Conservation (phyloP, 1,140 invertebrate genomes). For the Delia radicum region DNA sequence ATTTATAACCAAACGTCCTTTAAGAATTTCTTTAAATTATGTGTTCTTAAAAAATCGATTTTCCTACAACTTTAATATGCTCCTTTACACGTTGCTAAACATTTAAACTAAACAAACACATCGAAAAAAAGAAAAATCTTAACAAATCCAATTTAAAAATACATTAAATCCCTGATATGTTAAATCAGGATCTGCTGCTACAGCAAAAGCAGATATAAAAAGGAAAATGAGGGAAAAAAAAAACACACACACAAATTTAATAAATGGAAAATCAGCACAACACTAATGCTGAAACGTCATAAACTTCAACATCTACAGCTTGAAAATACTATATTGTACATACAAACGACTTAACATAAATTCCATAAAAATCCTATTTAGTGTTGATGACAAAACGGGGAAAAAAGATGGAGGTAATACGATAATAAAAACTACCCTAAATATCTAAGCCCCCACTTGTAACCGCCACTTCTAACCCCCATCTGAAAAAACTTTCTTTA, state of each 20-base stretch:
- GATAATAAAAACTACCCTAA: not conserved
- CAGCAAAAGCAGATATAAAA: not conserved
- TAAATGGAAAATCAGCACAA: slow-evolving; percentile 24
- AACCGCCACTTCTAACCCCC: too few species aligned
- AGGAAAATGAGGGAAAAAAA: not conserved
- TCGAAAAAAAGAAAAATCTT: not conserved
- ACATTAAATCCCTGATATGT: slow-evolving; percentile 23
- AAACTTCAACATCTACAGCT: not conserved
- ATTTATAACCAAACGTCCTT: too few species aligned
- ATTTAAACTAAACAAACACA: not conserved
- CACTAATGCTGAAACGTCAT: not conserved
- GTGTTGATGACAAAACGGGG: not conserved
- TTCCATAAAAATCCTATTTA: slow-evolving; percentile 13
- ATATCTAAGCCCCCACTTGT: too few species aligned
- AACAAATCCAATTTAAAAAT: slow-evolving; percentile 21
- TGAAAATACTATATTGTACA: not conserved
- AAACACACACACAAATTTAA: slow-evolving; percentile 12
- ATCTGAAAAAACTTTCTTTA: too few species aligned
- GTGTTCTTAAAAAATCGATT: not conserved
- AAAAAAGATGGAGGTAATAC: not conserved
- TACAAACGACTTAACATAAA: slow-evolving; percentile 3
- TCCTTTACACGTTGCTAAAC: not conserved
- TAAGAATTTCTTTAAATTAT: too few species aligned
- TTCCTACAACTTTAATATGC: not conserved
- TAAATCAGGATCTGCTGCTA: slow-evolving; percentile 11